These are phyloP conservation scores for Cacoxenus indagator DNA, from an alignment of 2,888 invertebrate genomes.

Conservation along the genomic window DNA sequence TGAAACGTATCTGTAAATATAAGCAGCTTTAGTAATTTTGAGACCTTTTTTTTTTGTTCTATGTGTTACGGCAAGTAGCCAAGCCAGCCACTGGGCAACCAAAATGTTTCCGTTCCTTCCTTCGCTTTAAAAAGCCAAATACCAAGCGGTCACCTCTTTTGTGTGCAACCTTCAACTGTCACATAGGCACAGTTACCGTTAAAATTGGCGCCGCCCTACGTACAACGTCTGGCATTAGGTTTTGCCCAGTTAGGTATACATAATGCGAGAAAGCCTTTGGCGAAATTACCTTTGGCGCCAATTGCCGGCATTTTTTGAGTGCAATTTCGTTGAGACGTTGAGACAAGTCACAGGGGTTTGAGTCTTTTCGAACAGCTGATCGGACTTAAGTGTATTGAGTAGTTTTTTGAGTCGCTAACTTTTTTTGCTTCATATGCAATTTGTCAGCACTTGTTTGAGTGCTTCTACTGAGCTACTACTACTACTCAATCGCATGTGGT, in stretches of 20 bases:
- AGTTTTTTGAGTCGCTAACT: too few relatives aligned
- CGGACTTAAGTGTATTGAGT: too few relatives aligned
- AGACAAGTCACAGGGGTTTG: not conserved
- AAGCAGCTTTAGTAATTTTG: constrained; percentile 65
- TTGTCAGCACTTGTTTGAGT: too few relatives aligned
- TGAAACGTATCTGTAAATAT: constrained; percentile 20
- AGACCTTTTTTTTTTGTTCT: constrained; percentile 30
- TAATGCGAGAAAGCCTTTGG: not conserved
- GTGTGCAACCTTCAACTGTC: constrained; percentile 6
- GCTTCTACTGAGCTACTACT: too few relatives aligned
- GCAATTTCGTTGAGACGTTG: too few relatives aligned
- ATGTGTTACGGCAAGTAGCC: not conserved
- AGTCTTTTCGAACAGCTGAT: not conserved
- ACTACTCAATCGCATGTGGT: not conserved
- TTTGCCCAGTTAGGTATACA: not conserved
- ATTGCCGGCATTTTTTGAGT: not conserved
- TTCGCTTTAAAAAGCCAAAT: constrained; percentile 2
- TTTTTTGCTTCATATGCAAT: too few relatives aligned
- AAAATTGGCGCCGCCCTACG: not conserved
- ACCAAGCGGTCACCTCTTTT: not conserved
- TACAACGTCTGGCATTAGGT: not conserved
- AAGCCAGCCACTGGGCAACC: too few relatives aligned
- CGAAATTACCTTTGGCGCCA: not conserved
- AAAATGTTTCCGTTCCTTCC: constrained; percentile 8
- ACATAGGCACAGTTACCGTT: not conserved